Evolutionary conservation across 1,140 invertebrate genomes (phyloP), one percentile per base, ranked within the genome.

Genomic region (Carposina sasakii): DNA sequence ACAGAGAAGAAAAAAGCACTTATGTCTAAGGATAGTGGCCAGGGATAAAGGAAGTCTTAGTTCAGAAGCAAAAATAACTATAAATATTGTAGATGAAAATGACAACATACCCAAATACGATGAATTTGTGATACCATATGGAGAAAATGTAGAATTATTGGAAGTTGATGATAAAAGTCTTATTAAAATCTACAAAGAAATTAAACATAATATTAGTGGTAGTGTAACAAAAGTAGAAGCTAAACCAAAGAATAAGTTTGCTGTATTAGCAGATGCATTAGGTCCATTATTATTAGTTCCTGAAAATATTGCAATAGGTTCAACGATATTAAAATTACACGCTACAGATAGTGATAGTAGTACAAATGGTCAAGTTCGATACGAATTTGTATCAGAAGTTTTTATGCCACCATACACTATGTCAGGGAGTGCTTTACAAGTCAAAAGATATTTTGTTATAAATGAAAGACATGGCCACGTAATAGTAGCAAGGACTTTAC

Each of bases 271-370:
- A 1, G 69, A 77, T 26, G 56, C 62, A 2, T 60, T 67, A 4
- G 76, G 81, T 20, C 91, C 91, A 0, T 43, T 92, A 24, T 87
- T 94, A 52, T 81, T 88, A 16, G 78, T 97, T 15, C 91, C 91
- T 3, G 95, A 97, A 82, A 94, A 93, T 67, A 87, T 91, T 10
- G 87, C 90, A 6, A 86, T 94, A 28, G 91, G 91, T 1, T 88
- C 91, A 0, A 88, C 90, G 15, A 89, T 98, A 49, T 77, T 97
- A 19, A 91, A 92, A 58, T 74, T 98, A 5, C 82, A 91, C 30
- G 96, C 97, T 3, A 86, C 88, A 42, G 97, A 99, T 81, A 88
- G 88, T 53, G 97, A 99, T 83, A 87, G 87, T 28, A 91, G 89
- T 6, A 75, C 84, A 3, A 95, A 96, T 73, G 89, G 91, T 1